Base-by-base conservation (phyloP, 1,140 invertebrate species). In the Caenorhabditis latens region DNA sequence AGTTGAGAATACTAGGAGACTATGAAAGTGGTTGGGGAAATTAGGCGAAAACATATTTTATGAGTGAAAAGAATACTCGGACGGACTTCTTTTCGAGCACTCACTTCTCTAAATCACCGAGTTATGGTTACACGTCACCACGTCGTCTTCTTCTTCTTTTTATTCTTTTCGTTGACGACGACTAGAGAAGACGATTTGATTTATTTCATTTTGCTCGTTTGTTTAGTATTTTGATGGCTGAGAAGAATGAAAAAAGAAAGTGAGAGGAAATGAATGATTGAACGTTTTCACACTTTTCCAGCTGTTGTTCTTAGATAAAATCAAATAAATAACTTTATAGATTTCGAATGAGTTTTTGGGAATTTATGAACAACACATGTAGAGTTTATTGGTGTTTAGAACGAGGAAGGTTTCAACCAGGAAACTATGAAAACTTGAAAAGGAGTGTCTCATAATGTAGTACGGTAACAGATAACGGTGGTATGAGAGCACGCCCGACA, bases 41-140 rank as follows among this genome's bases (percentile, higher is more conserved):
- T 75, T 75, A 75, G 43, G 43, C 14, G 67, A 75, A 75, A 43
- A 75, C 67, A 75, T 75, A 46, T 75, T 65, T 75, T 75, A 46
- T 75, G 67, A 75, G 67, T 75, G 19, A 75, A 46, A 75, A 75
- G 67, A 48, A 21, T 75, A 75, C 67, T 75, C 2, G 57, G 21
- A 58, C 16, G n/a, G 19, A 16, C 57, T 32, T 32, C 32, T 32
- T 40, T 40, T 40, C 32, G 61, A 32, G 32, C 32, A 40, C 32
- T 40, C 61, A 40, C 11, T 58, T 9, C 32, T 40, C 61, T 65
- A 65, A 65, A 65, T 65, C 61, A 65, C 61, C 57, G 57, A 58
- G 57, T 19, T 65, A 65, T 65, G 61, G 32, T 65, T 32, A 40
- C 61, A 65, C 61, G 61, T 65, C 61, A 65, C 32, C 43, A n/a